phyloP scores from a whole-genome alignment of 2,888 invertebrate species.

The Notodonta ziczac region DNA sequence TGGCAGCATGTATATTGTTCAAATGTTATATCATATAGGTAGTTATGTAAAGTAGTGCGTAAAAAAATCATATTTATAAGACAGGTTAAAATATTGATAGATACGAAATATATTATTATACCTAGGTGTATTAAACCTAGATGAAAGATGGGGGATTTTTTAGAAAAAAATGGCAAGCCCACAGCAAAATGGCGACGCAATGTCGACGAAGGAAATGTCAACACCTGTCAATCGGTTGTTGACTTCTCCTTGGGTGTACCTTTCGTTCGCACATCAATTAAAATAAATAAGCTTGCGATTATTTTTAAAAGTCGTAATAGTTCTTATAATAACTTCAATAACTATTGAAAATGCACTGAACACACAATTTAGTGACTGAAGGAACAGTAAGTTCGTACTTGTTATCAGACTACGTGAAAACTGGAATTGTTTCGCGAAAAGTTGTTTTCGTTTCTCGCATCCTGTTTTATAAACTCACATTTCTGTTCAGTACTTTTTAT shows the following conservation, averaged over 20 bases:
- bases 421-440: constrained; percentile 30
- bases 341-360: neutral
- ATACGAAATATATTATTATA: too few species aligned
- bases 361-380: neutral
- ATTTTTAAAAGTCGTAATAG: neutral
- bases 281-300: constrained; percentile 14
- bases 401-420: neutral
- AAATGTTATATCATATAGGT: too few species aligned
- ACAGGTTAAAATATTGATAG: too few species aligned
- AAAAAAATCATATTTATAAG: too few species aligned
- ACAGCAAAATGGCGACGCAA: constrained; percentile 57
- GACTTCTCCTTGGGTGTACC: constrained; percentile 60
- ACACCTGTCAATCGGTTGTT: constrained; percentile 77
- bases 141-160: neutral
- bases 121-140: too few species aligned
- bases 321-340: neutral
- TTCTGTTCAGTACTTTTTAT: constrained; percentile 38
- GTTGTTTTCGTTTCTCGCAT: constrained; percentile 54
- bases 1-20: neutral
- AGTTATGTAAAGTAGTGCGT: too few species aligned
- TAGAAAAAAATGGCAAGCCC: constrained; percentile 29
- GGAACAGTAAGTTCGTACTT: neutral
- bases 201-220: constrained; percentile 33
- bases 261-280: constrained; percentile 31
- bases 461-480: constrained; percentile 52